Conservation (phyloP, 2,113 vertebrate genomes). For the Camelus bactrianus region DNA sequence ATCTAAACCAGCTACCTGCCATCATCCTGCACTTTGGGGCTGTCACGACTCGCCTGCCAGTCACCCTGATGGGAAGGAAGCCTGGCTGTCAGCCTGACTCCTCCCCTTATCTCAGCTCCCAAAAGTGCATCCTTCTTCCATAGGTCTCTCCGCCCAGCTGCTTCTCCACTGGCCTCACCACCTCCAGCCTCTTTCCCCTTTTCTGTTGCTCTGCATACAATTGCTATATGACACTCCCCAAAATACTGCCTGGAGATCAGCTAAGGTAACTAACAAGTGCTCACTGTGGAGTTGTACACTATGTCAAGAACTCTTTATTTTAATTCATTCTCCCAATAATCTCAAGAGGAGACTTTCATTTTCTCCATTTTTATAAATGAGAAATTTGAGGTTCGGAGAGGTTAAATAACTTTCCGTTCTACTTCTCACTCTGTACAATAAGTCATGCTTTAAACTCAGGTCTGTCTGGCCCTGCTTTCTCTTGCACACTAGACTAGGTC, state of each 20-base stretch:
- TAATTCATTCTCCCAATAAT: background rate
- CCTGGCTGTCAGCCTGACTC: background rate
- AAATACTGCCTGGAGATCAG: background rate
- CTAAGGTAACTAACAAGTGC: background rate
- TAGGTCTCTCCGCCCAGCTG: background rate
- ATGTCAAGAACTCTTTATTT: background rate
- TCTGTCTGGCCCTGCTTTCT: background rate
- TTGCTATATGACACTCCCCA: background rate
- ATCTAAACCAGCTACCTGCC: background rate
- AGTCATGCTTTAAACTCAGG: background rate
- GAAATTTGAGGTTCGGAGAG: background rate
- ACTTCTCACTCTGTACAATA: background rate
- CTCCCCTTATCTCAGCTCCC: too few relatives aligned
- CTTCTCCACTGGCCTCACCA: background rate
- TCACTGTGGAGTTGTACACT: background rate
- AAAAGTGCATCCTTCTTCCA: background rate
- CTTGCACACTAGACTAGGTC: background rate
- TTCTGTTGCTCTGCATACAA: background rate
- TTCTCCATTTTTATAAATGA: slow-evolving; percentile 14
- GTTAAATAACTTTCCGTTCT: slow-evolving; percentile 28
- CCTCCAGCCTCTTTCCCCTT: background rate
- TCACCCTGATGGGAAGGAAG: background rate
- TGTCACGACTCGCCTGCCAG: background rate
- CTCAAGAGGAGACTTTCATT: background rate
- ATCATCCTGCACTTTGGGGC: background rate